Evolutionary conservation across 2,888 invertebrate species (phyloP).

Genomic region (Platycnemis pennipes): DNA sequence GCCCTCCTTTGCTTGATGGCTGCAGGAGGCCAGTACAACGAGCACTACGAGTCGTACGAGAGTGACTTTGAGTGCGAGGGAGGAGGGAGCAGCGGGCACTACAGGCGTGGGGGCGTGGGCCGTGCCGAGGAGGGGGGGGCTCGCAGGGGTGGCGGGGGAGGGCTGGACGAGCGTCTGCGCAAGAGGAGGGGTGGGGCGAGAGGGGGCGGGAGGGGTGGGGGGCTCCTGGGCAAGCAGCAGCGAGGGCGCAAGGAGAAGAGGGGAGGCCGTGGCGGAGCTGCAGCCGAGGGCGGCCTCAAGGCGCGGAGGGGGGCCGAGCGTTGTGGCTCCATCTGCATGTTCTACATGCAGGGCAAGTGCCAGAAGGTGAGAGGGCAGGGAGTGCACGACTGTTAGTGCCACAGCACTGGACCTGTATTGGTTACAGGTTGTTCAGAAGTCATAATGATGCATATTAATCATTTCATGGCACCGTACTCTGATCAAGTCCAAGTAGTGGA

Average conservation of each 20-base stretch:
- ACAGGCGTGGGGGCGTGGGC: conserved; percentile 22
- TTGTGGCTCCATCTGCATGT: conserved; percentile 88
- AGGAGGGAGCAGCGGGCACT: background rate
- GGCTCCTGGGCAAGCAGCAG: conserved; percentile 14
- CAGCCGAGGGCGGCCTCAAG: conserved; percentile 57
- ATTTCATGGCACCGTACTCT: too few relatives aligned
- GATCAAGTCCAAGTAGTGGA: too few relatives aligned
- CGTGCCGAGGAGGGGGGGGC: conserved; percentile 31
- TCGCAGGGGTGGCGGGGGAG: background rate
- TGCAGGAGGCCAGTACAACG: conserved; percentile 58
- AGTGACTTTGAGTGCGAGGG: conserved; percentile 68
- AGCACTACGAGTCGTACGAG: conserved; percentile 66
- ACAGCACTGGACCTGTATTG: background rate
- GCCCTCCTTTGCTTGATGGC: too few relatives aligned
- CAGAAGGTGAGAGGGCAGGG: conserved; percentile 80
- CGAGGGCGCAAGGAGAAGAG: conserved; percentile 70
- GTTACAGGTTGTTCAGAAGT: background rate
- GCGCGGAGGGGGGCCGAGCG: conserved; percentile 70
- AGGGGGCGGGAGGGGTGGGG: background rate
- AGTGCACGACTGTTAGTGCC: too few relatives aligned
- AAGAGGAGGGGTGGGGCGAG: conserved; percentile 4
- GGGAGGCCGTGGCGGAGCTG: conserved; percentile 68
- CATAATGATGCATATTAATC: too few relatives aligned
- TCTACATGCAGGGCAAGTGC: conserved; percentile 94
- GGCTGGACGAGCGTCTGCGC: background rate